These are phyloP conservation scores for Sicus ferrugineus DNA, from an alignment of 2,888 invertebrate genomes.

Conservation along the genomic window DNA sequence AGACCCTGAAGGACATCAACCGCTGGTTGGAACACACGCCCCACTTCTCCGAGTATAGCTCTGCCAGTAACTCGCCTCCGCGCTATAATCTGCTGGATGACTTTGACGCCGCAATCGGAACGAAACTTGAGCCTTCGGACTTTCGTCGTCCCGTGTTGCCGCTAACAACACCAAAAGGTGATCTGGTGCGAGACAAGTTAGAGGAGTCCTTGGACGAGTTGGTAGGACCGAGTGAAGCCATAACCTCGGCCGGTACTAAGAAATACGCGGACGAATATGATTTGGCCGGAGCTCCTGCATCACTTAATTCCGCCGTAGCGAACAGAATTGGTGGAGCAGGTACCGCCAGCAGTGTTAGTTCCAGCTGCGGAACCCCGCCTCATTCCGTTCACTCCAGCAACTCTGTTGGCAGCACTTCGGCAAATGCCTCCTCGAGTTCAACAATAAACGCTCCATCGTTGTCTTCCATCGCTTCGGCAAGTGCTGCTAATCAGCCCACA, in stretches of 20 bases:
- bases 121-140: slow-evolving; percentile 64
- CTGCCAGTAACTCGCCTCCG: slow-evolving; percentile 80
- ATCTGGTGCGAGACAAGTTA: slow-evolving; percentile 63
- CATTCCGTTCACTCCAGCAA: slow-evolving; percentile 59
- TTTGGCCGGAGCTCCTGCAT: slow-evolving; percentile 37
- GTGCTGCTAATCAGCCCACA: slow-evolving; percentile 43
- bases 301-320: slow-evolving; percentile 29
- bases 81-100: slow-evolving; percentile 74
- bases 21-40: slow-evolving; percentile 89
- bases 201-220: slow-evolving; percentile 67
- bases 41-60: slow-evolving; percentile 77
- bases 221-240: slow-evolving; percentile 54
- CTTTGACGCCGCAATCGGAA: slow-evolving; percentile 65
- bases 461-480: slow-evolving; percentile 45
- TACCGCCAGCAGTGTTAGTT: slow-evolving; percentile 56
- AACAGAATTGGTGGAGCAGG: slow-evolving; percentile 36
- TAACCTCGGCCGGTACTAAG: slow-evolving; percentile 41
- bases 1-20: slow-evolving; percentile 79
- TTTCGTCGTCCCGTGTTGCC: slow-evolving; percentile 66
- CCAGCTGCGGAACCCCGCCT: slow-evolving; percentile 60
- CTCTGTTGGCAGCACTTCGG: slow-evolving; percentile 60
- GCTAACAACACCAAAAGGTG: slow-evolving; percentile 60
- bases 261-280: slow-evolving; percentile 49
- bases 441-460: slow-evolving; percentile 45
- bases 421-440: slow-evolving; percentile 57